A percentile compares a stretch with the other conserved stretches of the same genome.
Evolutionary conservation across 2,113 vertebrate genomes (phyloP).

Genomic region (Cathartes aura): DNA sequence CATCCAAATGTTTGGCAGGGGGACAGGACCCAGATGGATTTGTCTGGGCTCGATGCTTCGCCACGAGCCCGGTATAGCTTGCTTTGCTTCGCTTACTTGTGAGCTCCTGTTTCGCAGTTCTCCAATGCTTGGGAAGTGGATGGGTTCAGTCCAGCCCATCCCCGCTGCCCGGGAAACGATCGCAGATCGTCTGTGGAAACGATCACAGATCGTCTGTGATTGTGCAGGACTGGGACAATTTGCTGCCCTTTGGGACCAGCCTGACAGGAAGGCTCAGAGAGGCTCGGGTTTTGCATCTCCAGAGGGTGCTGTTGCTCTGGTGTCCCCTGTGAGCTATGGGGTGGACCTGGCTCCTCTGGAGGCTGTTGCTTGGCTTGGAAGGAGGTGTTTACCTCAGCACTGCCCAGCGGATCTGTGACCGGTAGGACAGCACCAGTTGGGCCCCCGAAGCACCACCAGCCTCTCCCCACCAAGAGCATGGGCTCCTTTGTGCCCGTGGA

Average conservation of each 20-base stretch:
- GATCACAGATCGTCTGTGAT: not conserved
- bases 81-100: not conserved
- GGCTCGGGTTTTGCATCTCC: not conserved
- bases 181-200: not conserved
- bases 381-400: not conserved
- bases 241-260: not conserved
- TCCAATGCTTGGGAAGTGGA: rapidly evolving
- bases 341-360: not conserved
- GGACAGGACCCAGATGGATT: not conserved
- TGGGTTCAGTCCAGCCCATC: not conserved
- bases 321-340: not conserved
- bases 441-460: rapidly evolving
- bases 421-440: not conserved
- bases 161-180: rapidly evolving
- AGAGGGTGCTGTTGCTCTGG: not conserved
- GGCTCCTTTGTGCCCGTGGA: rapidly evolving
- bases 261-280: not conserved
- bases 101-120: not conserved
- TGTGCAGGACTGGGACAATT: not conserved
- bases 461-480: not conserved
- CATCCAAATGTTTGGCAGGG: not conserved
- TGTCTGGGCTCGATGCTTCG: not conserved
- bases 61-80: not conserved
- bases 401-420: rapidly evolving
- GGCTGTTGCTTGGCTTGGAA: not conserved